These are phyloP conservation scores for Loriculus beryllinus DNA, from an alignment of 2,797 vertebrate genomes.

Conservation along the genomic window DNA sequence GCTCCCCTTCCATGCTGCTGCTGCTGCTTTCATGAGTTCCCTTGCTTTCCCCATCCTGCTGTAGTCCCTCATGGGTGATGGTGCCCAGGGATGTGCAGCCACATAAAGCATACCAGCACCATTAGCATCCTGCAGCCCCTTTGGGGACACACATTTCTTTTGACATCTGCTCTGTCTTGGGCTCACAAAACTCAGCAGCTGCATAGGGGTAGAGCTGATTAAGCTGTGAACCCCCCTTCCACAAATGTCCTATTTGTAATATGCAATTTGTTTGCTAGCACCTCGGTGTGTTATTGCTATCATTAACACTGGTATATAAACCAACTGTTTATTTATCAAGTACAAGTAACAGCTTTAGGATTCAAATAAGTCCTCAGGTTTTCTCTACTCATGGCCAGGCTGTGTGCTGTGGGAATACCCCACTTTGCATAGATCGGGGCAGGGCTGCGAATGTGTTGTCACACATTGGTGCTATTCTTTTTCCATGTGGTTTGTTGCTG, in stretches of 20 bases:
- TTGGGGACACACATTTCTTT: fast-evolving
- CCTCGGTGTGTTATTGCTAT: background rate
- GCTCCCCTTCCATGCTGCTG: background rate
- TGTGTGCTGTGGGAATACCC: background rate
- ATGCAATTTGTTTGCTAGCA: background rate
- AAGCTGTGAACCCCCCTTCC: background rate
- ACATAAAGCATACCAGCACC: background rate
- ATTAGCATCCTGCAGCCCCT: background rate
- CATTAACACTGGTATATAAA: background rate
- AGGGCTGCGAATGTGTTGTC: fast-evolving
- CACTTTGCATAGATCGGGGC: fast-evolving
- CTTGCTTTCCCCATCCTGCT: fast-evolving
- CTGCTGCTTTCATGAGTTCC: fast-evolving
- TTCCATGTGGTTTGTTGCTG: background rate
- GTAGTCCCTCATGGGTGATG: background rate
- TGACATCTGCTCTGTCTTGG: background rate
- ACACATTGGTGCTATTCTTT: background rate
- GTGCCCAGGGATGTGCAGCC: background rate
- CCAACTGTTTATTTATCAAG: background rate
- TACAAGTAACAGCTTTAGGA: background rate
- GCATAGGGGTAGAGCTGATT: background rate
- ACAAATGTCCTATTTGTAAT: background rate
- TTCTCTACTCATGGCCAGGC: background rate
- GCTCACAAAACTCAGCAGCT: background rate
- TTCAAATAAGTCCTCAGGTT: background rate